A percentile compares a stretch with the other conserved stretches of the same genome.
Conservation (phyloP, 2,888 invertebrate species). For the Ophion slaviceki region DNA sequence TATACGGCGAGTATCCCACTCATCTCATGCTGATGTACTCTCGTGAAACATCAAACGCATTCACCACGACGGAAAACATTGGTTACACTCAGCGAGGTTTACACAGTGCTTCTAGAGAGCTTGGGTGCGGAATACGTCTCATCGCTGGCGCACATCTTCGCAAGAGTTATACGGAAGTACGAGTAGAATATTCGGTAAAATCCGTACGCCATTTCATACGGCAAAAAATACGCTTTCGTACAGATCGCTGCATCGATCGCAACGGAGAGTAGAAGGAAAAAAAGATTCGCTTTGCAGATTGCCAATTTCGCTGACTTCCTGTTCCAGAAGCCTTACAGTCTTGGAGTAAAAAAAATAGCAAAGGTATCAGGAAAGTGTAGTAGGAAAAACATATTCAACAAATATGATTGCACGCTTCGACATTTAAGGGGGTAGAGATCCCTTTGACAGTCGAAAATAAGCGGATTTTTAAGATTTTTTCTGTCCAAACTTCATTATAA, state of each 20-base stretch:
- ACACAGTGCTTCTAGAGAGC: not conserved
- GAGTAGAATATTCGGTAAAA: not conserved
- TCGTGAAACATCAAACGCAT: constrained; percentile 60
- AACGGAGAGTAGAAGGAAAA: not conserved
- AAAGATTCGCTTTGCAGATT: not conserved
- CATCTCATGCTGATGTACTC: constrained; percentile 30
- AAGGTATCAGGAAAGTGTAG: not conserved
- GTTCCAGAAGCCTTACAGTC: not conserved
- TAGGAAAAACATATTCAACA: not conserved
- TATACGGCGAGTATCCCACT: constrained; percentile 19
- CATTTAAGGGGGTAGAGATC: not conserved
- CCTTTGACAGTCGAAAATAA: too few species aligned
- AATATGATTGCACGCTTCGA: not conserved
- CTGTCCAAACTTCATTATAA: too few species aligned
- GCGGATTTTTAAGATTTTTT: too few species aligned
- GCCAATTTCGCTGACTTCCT: not conserved
- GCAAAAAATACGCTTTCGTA: not conserved
- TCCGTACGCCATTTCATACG: not conserved
- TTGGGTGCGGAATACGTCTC: constrained; percentile 18
- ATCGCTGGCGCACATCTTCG: constrained; percentile 5
- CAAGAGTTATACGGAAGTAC: not conserved
- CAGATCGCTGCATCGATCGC: not conserved
- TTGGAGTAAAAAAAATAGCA: not conserved
- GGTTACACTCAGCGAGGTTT: constrained; percentile 48
- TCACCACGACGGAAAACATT: constrained; percentile 34